Evolutionary conservation across 2,113 vertebrate species (phyloP).

Genomic region (Zosterops japonicus): DNA sequence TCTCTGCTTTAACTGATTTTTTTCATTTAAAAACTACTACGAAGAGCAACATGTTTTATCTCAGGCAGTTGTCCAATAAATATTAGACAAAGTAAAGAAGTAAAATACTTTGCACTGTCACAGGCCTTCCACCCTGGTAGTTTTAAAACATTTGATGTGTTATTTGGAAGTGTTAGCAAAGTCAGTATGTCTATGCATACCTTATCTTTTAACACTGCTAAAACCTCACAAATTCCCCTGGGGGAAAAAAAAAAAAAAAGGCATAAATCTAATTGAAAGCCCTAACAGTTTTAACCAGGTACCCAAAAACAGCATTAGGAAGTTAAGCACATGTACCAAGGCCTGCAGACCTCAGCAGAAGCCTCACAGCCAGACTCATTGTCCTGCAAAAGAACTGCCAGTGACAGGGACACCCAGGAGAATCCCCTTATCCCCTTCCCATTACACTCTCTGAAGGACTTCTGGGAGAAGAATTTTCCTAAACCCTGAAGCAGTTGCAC

Average conservation of each 20-base stretch:
- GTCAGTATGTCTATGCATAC: background rate
- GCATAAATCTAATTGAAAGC: background rate
- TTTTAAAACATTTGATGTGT: background rate
- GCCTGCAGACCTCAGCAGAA: background rate
- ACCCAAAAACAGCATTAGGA: background rate
- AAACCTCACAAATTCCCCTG: background rate
- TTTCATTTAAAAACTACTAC: background rate
- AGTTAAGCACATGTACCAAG: fast-evolving
- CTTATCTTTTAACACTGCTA: background rate
- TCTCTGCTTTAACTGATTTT: background rate
- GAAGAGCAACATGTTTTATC: background rate
- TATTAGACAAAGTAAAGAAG: background rate
- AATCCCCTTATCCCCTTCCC: background rate
- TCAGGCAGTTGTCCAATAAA: background rate
- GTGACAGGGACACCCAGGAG: fast-evolving
- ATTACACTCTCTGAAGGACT: background rate
- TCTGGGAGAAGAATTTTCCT: background rate
- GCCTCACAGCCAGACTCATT: fast-evolving
- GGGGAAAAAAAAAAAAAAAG: background rate
- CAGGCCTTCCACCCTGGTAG: background rate
- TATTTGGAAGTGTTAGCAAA: background rate
- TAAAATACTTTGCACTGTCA: background rate
- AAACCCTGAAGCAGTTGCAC: background rate
- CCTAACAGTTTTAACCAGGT: background rate
- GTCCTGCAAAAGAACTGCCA: background rate